These are phyloP conservation scores for Argentina silus DNA, from an alignment of 2,797 vertebrate species.

Conservation along the genomic window DNA sequence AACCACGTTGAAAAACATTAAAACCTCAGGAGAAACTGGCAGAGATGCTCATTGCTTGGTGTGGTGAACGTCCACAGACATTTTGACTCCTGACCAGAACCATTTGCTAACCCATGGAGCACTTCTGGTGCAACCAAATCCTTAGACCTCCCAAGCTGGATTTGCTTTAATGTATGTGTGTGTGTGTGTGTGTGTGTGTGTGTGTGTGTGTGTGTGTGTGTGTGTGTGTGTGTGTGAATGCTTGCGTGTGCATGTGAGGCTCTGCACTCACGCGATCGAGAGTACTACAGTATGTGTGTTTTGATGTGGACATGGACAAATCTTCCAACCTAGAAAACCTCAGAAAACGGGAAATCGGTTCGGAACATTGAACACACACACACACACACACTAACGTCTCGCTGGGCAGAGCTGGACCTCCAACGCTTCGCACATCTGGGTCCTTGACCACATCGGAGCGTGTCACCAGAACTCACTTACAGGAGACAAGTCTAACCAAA, in stretches of 20 bases:
- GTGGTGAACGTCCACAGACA: conserved; percentile 57
- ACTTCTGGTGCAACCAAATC: conserved; percentile 45
- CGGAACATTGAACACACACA: conserved; percentile 46
- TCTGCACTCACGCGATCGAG: too few relatives aligned
- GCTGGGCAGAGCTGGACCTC: conserved; percentile 41
- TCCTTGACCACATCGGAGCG: conserved; percentile 64
- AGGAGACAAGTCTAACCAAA: conserved; percentile 55
- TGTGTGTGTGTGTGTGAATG: not conserved
- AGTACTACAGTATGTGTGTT: not conserved
- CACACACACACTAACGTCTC: conserved; percentile 37
- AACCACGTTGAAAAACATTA: conserved; percentile 41
- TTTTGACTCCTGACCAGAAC: conserved; percentile 56
- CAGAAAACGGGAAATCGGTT: conserved; percentile 41
- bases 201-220: not conserved
- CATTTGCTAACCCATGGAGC: conserved; percentile 53
- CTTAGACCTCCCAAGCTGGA: conserved; percentile 14
- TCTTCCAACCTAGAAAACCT: conserved; percentile 35
- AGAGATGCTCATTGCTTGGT: conserved; percentile 42
- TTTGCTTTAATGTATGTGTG: not conserved
- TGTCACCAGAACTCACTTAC: conserved; percentile 56
- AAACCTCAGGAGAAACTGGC: conserved; percentile 18
- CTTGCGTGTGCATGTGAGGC: conserved; percentile 1
- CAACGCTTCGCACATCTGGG: conserved; percentile 56
- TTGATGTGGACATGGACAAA: conserved; percentile 40
- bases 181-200: not conserved